Percentiles rank a stretch among this genome's conserved stretches.
Evolutionary conservation across 2,888 invertebrate genomes (phyloP).

Genomic region (Sepioteuthis lessoniana): DNA sequence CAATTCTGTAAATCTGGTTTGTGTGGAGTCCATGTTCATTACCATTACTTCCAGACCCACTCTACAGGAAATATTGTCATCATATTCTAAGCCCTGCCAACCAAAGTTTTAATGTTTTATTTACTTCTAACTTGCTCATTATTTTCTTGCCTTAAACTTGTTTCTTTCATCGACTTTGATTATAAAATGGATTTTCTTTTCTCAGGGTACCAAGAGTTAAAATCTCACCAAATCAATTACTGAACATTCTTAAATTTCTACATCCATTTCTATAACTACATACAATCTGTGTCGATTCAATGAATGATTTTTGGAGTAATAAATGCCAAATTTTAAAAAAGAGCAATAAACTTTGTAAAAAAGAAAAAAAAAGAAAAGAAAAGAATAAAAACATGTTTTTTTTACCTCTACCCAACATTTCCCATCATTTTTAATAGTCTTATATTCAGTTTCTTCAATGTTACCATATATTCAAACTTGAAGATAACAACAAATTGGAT

Average conservation of each 20-base stretch:
- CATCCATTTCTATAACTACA: not conserved
- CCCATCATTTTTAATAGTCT: not conserved
- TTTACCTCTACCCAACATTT: not conserved
- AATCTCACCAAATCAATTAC: not conserved
- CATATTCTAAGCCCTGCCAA: too few relatives aligned
- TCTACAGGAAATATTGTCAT: too few relatives aligned
- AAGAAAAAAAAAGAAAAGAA: too few relatives aligned
- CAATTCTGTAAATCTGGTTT: too few relatives aligned
- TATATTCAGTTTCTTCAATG: not conserved
- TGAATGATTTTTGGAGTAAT: not conserved
- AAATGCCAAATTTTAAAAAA: slow-evolving; percentile 5
- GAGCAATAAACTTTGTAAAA: not conserved
- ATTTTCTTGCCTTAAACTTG: not conserved
- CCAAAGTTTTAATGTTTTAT: too few relatives aligned
- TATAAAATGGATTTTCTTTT: not conserved
- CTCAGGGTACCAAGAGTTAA: not conserved
- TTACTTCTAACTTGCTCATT: not conserved
- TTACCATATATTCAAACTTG: not conserved
- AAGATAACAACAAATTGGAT: slow-evolving; percentile 10
- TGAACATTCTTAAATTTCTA: not conserved
- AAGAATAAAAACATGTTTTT: not conserved
- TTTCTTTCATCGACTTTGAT: not conserved
- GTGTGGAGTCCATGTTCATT: too few relatives aligned
- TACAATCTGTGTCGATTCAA: not conserved
- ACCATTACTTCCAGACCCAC: too few relatives aligned